These are phyloP conservation scores for Polyommatus iphigenia DNA, from an alignment of 2,888 invertebrate genomes.

Conservation along the genomic window DNA sequence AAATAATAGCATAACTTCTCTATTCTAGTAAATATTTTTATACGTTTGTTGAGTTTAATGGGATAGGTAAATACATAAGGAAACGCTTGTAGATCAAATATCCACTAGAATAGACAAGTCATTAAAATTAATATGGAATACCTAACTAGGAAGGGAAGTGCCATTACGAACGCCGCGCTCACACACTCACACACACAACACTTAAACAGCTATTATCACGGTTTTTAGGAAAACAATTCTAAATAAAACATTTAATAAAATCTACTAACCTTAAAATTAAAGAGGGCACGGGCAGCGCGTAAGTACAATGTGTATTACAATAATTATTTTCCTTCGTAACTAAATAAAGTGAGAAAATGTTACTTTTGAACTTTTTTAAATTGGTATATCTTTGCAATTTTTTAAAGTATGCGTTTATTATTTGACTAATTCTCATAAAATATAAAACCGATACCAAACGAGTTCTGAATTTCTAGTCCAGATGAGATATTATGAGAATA, in stretches of 20 bases:
- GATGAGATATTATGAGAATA: no score
- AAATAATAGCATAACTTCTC: background rate
- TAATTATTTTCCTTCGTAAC: constrained; percentile 6
- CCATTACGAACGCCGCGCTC: constrained; percentile 71
- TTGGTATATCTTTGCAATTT: background rate
- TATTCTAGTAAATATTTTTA: background rate
- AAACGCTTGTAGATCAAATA: background rate
- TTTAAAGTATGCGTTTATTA: background rate
- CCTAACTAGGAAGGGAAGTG: constrained; percentile 67
- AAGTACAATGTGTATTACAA: constrained; percentile 41
- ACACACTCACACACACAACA: constrained; percentile 54
- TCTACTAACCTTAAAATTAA: constrained; percentile 77
- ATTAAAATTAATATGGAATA: constrained; percentile 45
- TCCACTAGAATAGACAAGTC: constrained; percentile 3
- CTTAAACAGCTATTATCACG: constrained; percentile 80
- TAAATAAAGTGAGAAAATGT: background rate
- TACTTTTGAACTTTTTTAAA: background rate
- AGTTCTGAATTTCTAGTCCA: no score
- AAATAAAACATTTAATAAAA: constrained; percentile 69
- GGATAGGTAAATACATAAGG: background rate
- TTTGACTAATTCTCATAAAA: background rate
- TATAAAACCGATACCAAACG: no score
- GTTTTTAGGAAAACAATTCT: constrained; percentile 72
- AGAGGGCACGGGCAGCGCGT: constrained; percentile 68
- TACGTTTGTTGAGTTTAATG: background rate